Evolutionary conservation across 2,113 vertebrate species (phyloP), one percentile per base, ranked within the genome.

Genomic region (Pygoscelis adeliae): DNA sequence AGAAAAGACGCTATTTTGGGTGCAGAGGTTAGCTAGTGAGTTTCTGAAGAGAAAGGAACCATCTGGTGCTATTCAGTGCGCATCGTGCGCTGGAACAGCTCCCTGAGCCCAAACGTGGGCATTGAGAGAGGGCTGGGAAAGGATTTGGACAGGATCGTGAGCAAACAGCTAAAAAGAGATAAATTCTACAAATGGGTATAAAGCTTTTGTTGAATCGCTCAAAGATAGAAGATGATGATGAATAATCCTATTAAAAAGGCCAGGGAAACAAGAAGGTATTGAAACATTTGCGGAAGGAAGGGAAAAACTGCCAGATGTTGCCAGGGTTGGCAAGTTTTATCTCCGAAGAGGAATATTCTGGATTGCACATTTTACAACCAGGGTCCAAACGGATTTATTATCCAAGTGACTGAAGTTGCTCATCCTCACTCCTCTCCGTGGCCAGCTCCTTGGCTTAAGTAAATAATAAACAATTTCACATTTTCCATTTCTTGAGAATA

Each of bases 81-180:
- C 50, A 11, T 26, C 13, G 5, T 50, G 70, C 1, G 2, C 49
- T 84, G 89, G 80, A 84, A 63, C n/a, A 5, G 49, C 72, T 78
- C 42, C 56, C 65, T 3, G 30, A 23, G 25, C 47, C n/a, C 40
- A 8, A 19, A 12, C 1, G 6, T 0, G 3, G 46, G 29, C 53
- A n/a, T 4, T 6, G 66, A 50, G 69, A 16, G 25, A n/a, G 21
- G 56, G 42, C 32, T 30, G 59, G 66, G 46, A 44, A 47, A n/a
- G 55, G 42, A 47, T 29, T 38, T 62, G 40, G 27, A 49, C 32
- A 22, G 23, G 21, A n/a, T 38, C 3, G 0, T 16, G 17, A 55
- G 19, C 15, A 23, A 65, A 47, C 6, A 27, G 76, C 61, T 74
- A 27, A 55, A 47, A 73, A 19, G 53, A 32, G 21, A 20, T 11